Base-by-base conservation (phyloP, 1,140 invertebrate species). In the Megathymus violae region DNA sequence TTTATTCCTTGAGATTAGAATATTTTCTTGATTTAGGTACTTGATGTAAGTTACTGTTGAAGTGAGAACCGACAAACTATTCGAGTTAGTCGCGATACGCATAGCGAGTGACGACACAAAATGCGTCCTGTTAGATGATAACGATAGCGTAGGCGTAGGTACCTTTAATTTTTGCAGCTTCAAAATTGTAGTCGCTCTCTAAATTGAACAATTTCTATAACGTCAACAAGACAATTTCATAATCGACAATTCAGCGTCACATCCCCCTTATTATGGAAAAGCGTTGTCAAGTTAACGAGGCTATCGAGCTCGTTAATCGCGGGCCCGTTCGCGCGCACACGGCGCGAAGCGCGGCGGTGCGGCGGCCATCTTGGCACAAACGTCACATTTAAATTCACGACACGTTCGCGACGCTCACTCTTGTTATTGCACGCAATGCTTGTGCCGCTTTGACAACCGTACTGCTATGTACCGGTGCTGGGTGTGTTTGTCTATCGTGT, bases 361-460 rank as follows among this genome's bases (percentile, higher is more conserved):
- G 46, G 62, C 59, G 25, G 69, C 64, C 69, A 71, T 64, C 64
- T 64, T 67, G 76, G 68, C 71, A 68, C 75, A 72, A 75, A 72
- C 65, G 67, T 70, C 71, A 64, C 71, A 78, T 78, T 78, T 64
- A 47, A 48, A 78, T 78, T 76, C 76, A 64, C 50, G 44, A 70
- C 76, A 78, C 76, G 76, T 71, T 44, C 61, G 60, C 61, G 64
- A 47, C n/a, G n/a, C 61, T 60, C 22, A 48, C 58, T 62, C 61
- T 43, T 62, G 63, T 70, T 66, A 46, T 59, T 46, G 34, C 54
- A 61, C 41, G 54, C 60, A 61, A 31, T 51, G 41, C 56, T 64
- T 64, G 59, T 46, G 16, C 54, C 27, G 56, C 56, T 44, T 46
- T 59, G 22, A 22, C 31, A 41, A 15, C 17, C 47, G 50, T 36